phyloP scores from a whole-genome alignment of 2,113 vertebrate species.

The Eudyptes chrysolophus region DNA sequence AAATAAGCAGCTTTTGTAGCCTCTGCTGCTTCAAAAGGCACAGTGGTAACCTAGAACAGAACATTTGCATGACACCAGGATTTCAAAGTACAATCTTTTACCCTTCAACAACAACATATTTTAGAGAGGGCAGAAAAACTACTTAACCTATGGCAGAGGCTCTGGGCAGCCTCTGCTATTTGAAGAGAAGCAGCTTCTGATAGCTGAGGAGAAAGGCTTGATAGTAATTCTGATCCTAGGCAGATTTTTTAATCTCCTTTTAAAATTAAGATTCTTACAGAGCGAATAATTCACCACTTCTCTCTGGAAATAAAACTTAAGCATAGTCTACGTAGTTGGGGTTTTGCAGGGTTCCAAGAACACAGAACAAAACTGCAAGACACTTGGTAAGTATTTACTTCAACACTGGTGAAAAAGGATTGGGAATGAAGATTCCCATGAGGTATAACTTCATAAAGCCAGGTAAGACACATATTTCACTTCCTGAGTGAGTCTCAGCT shows the following conservation, averaged over 20 bases:
- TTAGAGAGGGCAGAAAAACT: background rate
- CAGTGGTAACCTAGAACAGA: background rate
- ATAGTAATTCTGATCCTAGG: background rate
- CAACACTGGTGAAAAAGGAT: background rate
- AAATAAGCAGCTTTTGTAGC: background rate
- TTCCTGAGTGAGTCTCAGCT: background rate
- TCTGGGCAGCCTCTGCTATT: background rate
- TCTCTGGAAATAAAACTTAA: background rate
- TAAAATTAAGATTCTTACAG: background rate
- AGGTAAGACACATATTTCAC: background rate
- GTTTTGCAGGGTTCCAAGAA: background rate
- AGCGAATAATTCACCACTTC: background rate
- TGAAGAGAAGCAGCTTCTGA: background rate
- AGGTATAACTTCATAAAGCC: background rate
- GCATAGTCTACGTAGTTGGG: background rate
- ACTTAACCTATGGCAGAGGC: background rate
- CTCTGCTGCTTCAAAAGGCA: background rate
- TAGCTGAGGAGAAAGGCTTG: background rate
- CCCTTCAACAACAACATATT: background rate
- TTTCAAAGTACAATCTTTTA: background rate
- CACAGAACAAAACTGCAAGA: background rate
- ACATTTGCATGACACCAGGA: background rate
- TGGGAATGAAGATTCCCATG: background rate
- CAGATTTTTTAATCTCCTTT: background rate
- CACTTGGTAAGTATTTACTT: background rate